phyloP scores from a whole-genome alignment of 2,113 vertebrate genomes.

The Orientallactaga bullata region DNA sequence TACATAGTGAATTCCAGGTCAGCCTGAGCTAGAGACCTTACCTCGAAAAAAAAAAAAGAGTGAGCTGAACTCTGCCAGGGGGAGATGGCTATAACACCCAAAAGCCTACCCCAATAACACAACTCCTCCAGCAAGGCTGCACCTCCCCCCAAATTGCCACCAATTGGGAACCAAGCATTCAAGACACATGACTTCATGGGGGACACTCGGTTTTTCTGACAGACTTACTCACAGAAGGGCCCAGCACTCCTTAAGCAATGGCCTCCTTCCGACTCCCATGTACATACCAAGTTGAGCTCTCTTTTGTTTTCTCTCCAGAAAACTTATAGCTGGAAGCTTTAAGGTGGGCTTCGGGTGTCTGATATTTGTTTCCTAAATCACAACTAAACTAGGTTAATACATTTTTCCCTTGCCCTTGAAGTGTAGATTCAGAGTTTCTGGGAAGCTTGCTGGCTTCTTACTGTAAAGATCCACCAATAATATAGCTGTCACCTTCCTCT shows the following conservation, averaged over 20 bases:
- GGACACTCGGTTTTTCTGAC: background rate
- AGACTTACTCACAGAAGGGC: background rate
- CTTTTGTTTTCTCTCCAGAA: slow-evolving; percentile 33
- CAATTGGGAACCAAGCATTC: no score
- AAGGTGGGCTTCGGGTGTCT: background rate
- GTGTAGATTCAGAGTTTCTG: slow-evolving; percentile 38
- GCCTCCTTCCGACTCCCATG: background rate
- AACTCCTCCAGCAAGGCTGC: no score
- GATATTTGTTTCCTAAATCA: slow-evolving; percentile 65
- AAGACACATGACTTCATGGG: no score
- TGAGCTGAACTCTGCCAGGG: no score
- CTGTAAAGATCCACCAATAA: slow-evolving; percentile 46
- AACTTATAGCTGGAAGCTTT: slow-evolving; percentile 1
- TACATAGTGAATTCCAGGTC: no score
- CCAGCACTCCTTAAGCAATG: background rate
- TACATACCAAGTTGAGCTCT: background rate
- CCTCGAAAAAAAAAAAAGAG: no score
- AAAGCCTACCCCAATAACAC: no score
- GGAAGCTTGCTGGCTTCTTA: slow-evolving; percentile 35
- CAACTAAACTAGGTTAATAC: slow-evolving; percentile 60
- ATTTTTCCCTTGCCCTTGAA: slow-evolving; percentile 1
- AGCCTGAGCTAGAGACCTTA: no score
- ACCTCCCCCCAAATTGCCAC: no score
- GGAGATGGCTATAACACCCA: no score
- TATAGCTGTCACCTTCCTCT: background rate